Base-by-base conservation (phyloP, 2,888 invertebrate species). In the Anodontia alba region DNA sequence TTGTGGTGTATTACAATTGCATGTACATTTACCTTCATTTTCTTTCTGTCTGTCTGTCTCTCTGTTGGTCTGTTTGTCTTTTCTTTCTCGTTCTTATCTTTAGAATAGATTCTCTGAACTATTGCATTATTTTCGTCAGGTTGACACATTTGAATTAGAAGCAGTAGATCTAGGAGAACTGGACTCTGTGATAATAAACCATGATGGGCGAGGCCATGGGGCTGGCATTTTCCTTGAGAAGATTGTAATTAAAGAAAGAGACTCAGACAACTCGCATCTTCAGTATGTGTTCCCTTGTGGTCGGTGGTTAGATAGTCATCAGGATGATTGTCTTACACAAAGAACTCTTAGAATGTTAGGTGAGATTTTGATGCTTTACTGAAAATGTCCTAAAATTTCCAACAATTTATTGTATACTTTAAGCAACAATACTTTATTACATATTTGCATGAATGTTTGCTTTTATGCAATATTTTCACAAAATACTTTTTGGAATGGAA, bases 271-370 rank as follows among this genome's bases (percentile, higher is more conserved):
- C 20, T 79, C 87, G 29, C 68, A 80, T 62, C 43, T 78, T 54
- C 87, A 88, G 73, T 88, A 88, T 76, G 79, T 93, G 51, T 93
- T 94, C 87, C 91, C 92, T 3, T 93, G 93, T 87, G 85, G 89
- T 12, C 84, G 89, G 49, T 93, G 93, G 93, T 83, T 93, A 78
- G 93, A 93, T 78, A 88, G 89, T 20, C 89, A 92, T 77, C 92
- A 92, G 73, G 92, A 89, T 74, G 92, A 93, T 81, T 90, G 92
- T 46, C 88, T 88, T 66, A 92, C 90, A 23, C 91, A 92, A 80
- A 86, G 92, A 36, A 89, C 84, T n/a, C 87, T 93, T 5, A 86
- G 88, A 62, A 79, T 88, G 54, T 82, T 92, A 49, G 92, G 93
- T 93, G 81, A 75, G 81, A 71, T 31, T 46, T 42, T 46, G 15